Evolutionary conservation across 1,140 invertebrate species (phyloP), one percentile per base, ranked within the genome.

Genomic region (Plectrocnemia conspersa): DNA sequence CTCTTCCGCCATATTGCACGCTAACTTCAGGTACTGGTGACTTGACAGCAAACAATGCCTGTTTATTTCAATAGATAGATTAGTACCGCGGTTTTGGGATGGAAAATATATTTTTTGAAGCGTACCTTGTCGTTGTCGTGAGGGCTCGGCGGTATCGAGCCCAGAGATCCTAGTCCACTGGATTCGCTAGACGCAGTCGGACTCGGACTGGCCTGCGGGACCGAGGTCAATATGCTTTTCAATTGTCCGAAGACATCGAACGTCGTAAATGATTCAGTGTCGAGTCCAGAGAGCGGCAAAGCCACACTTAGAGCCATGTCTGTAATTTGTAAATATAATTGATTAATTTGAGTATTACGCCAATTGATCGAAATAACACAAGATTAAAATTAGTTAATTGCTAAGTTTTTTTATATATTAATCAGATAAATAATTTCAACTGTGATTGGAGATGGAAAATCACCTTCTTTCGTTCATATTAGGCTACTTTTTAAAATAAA

Each of bases 271-370:
- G 68, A 70, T 33, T 74, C 74, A 36, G 72, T 70, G 65, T 73
- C 72, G 70, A 75, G 65, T 50, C 68, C 71, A 52, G 66, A 64
- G 50, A 73, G 63, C 59, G 73, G 74, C 69, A 75, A 65, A 63
- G 71, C 73, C 64, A 75, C 72, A 65, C 70, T 70, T 63, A 76
- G 66, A 71, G 71, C 74, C 74, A 76, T 76, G 64, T 71, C 74
- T 76, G 71, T 54, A 61, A 70, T 68, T 66, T 66, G 61, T 59
- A 63, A 60, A 59, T 9, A 38, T 15, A 38, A 38, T 38, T 38
- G 15, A n/a, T 15, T 9, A 38, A 38, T 11, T 15, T 38, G 15
- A 9, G 36, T 5, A 6, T 6, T 15, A n/a, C n/a, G n/a, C n/a
- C n/a, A n/a, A n/a, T n/a, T n/a, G n/a, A n/a, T 38, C 6, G 15